These are phyloP conservation scores for Meteorus cinctellus DNA, from an alignment of 2,888 invertebrate genomes.

Conservation along the genomic window DNA sequence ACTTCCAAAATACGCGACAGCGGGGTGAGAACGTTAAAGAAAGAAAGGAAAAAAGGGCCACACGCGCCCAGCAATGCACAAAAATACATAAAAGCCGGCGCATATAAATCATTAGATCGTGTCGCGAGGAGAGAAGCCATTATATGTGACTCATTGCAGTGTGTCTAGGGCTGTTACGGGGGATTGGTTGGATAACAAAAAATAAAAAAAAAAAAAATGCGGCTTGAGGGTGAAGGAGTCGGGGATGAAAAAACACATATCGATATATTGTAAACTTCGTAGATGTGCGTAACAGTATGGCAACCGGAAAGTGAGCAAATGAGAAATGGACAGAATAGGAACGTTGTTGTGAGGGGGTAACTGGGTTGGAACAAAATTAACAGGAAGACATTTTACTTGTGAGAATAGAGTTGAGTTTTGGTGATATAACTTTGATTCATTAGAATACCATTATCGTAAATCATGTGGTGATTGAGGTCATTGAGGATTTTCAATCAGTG, in stretches of 20 bases:
- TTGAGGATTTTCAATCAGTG: too few species aligned
- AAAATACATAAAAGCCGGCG: conserved; percentile 67
- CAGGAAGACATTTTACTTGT: too few species aligned
- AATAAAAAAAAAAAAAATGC: conserved; percentile 28
- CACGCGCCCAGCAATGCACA: conserved; percentile 59
- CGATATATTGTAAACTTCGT: conserved; percentile 3
- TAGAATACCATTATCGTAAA: too few species aligned
- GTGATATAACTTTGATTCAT: too few species aligned
- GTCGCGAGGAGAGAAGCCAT: conserved; percentile 62
- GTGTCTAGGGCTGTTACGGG: conserved; percentile 27
- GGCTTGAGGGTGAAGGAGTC: conserved; percentile 36
- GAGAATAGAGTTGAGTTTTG: too few species aligned
- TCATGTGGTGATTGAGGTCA: too few species aligned
- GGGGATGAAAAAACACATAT: conserved; percentile 34
- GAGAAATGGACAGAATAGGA: conserved; percentile 20
- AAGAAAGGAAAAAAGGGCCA: conserved; percentile 50
- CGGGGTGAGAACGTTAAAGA: conserved; percentile 67
- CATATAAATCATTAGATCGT: conserved; percentile 69
- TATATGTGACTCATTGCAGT: conserved; percentile 65
- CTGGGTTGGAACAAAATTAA: too few species aligned
- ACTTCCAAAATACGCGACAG: not conserved
- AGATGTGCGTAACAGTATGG: not conserved
- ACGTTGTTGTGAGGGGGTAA: not conserved
- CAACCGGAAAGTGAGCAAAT: conserved; percentile 33
- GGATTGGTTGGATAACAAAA: conserved; percentile 47